Evolutionary conservation across 2,113 vertebrate species (phyloP), one percentile per base, ranked within the genome.

Genomic region (Sisor rabdophorus): DNA sequence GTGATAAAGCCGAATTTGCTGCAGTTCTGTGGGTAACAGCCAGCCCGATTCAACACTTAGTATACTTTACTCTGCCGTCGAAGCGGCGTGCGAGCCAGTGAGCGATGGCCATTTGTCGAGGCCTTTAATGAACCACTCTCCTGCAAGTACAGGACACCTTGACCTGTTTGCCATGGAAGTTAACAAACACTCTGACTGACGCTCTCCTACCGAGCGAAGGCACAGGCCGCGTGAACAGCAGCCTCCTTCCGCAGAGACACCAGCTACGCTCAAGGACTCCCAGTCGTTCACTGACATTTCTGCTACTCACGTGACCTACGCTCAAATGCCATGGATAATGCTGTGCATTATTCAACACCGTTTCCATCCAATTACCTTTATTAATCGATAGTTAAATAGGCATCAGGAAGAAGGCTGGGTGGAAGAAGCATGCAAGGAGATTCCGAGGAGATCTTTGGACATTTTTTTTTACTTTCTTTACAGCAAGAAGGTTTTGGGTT

Each of bases 41-140:
- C 87, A 88, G 83, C 88, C 84, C 87, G 88, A 88, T 88, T 90
- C 87, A 86, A 89, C 90, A 89, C 85, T 87, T 88, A 88, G 88
- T 86, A 89, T 87, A 86, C 87, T 91, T 89, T 88, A 87, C 88
- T 85, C 84, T 81, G 86, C 69, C 63, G 17, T 54, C 40, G 40
- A 56, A 44, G 80, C 70, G 82, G 80, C 79, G 86, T 86, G 89
- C 85, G 40, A 60, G 20, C n/a, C 52, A 44, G 44, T 53, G 40
- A 72, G 44, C 84, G 82, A 30, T 63, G 54, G 65, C 22, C 55
- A 65, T 40, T 67, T 82, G 76, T 76, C 26, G 13, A 20, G 30
- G 56, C 28, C 54, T 78, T 78, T 76, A 78, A 79, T 63, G 63
- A 68, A 79, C 36, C 75, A 22, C 44, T 53, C 71, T 64, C 78